These are phyloP conservation scores for Tachysurus fulvidraco DNA, from an alignment of 2,113 vertebrate genomes.

Conservation along the genomic window DNA sequence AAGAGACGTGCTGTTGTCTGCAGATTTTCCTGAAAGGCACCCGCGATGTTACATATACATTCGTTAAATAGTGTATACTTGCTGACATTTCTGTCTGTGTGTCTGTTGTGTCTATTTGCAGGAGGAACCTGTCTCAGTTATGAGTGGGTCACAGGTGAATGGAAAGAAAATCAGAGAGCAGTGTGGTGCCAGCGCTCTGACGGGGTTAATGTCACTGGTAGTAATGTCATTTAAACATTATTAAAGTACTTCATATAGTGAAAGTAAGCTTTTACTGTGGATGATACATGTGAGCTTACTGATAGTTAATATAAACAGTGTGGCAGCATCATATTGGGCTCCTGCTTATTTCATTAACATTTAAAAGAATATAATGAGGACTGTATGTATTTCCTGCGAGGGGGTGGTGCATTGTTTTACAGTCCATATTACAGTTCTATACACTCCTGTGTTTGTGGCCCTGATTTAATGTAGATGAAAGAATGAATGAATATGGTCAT, in stretches of 20 bases:
- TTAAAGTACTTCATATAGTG: background rate
- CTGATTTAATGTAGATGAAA: background rate
- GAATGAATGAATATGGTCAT: background rate
- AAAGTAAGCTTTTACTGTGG: background rate
- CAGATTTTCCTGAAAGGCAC: too few species aligned
- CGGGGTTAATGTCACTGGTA: slow-evolving; percentile 91
- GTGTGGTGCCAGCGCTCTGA: slow-evolving; percentile 98
- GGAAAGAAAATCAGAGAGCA: slow-evolving; percentile 84
- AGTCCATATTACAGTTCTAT: background rate
- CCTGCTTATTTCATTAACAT: background rate
- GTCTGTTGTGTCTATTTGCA: slow-evolving; percentile 56
- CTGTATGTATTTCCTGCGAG: background rate
- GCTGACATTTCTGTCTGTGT: background rate
- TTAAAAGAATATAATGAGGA: background rate
- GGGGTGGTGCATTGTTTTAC: background rate
- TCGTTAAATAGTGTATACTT: background rate
- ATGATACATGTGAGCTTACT: background rate
- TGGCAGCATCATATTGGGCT: background rate
- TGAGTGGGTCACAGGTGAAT: slow-evolving; percentile 85
- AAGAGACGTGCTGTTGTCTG: too few species aligned
- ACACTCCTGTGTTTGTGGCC: too few species aligned
- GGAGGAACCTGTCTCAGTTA: slow-evolving; percentile 91
- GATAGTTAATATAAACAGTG: background rate
- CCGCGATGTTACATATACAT: too few species aligned
- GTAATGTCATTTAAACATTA: background rate